Base-by-base conservation (phyloP, 2,888 invertebrate genomes). In the Bombyx huttoni region DNA sequence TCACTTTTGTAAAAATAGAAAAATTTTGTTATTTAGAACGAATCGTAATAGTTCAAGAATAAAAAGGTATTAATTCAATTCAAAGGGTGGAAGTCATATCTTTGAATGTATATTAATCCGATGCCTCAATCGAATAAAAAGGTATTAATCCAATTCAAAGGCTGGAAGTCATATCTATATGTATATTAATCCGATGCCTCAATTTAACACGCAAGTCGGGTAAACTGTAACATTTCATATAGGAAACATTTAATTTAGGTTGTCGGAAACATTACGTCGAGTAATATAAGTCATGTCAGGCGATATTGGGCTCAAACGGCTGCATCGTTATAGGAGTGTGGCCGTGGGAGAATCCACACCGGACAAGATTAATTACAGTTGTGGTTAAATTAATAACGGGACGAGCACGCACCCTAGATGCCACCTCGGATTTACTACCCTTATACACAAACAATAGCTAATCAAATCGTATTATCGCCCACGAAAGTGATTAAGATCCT, bases 311-410 rank as follows among this genome's bases (percentile, higher is more conserved):
- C 51, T n/a, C 34, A 51, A 51, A 51, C 35, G 33, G 48, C 45
- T 52, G 46, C 35, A 35, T 47, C 34, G 46, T 50, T 49, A 40
- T 47, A 47, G 51, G 49, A 49, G 34, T 34, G 48, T 51, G 48
- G 53, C 62, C 78, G 78, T 80, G 78, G 69, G 82, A 79, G 78
- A 78, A 65, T 73, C 70, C 79, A 60, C 80, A 78, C 64, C 78
- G 74, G 81, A 74, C 73, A 75, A 81, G 82, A 86, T 85, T 86
- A 85, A 87, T 87, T 85, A 85, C 79, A 80, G 70, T 72, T 69
- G 74, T 63, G 80, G 81, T 78, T 78, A 80, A 81, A 85, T 85
- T 85, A 85, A 86, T 85, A 87, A 78, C 80, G 68, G 69, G 68
- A 59, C 63, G 66, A 67, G 74, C 74, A 75, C 78, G 76, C 76